Evolutionary conservation across 2,888 invertebrate genomes (phyloP).

Genomic region (Flexamia atlantica): DNA sequence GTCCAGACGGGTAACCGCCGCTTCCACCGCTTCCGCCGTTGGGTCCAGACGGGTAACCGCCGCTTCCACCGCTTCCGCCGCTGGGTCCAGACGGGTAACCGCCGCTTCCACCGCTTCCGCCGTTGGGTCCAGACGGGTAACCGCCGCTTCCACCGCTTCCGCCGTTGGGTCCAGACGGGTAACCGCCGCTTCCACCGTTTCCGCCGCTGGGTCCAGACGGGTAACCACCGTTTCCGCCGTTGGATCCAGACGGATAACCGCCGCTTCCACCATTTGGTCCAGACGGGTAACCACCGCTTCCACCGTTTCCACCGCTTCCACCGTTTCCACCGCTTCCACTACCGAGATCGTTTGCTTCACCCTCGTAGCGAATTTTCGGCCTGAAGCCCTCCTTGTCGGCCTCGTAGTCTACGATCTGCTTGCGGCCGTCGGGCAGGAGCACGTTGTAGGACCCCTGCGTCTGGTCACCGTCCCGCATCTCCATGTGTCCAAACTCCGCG

Average conservation of each 20-base stretch:
- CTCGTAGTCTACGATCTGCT: slow-evolving; percentile 81
- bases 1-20: slow-evolving; percentile 36
- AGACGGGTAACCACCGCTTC: slow-evolving; percentile 57
- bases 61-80: slow-evolving; percentile 57
- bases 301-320: slow-evolving; percentile 55
- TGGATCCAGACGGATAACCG: slow-evolving; percentile 40
- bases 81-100: slow-evolving; percentile 60
- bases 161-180: slow-evolving; percentile 64
- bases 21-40: slow-evolving; percentile 58
- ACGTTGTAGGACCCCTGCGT: slow-evolving; percentile 83
- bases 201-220: slow-evolving; percentile 59
- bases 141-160: slow-evolving; percentile 59
- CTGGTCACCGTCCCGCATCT: slow-evolving; percentile 81
- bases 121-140: slow-evolving; percentile 57
- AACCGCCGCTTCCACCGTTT: slow-evolving; percentile 58
- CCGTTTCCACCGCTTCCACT: slow-evolving; percentile 44
- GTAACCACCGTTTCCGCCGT: slow-evolving; percentile 62
- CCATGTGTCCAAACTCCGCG: slow-evolving; percentile 81
- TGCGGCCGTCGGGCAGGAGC: slow-evolving; percentile 81
- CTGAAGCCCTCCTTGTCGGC: slow-evolving; percentile 81
- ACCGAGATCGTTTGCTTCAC: slow-evolving; percentile 67
- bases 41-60: slow-evolving; percentile 59
- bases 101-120: slow-evolving; percentile 60
- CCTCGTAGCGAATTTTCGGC: slow-evolving; percentile 78
- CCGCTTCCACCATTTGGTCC: slow-evolving; percentile 46